Percentiles rank a stretch among this genome's conserved stretches.
Evolutionary conservation across 2,113 vertebrate species (phyloP).

Genomic region (Pygoscelis adeliae): DNA sequence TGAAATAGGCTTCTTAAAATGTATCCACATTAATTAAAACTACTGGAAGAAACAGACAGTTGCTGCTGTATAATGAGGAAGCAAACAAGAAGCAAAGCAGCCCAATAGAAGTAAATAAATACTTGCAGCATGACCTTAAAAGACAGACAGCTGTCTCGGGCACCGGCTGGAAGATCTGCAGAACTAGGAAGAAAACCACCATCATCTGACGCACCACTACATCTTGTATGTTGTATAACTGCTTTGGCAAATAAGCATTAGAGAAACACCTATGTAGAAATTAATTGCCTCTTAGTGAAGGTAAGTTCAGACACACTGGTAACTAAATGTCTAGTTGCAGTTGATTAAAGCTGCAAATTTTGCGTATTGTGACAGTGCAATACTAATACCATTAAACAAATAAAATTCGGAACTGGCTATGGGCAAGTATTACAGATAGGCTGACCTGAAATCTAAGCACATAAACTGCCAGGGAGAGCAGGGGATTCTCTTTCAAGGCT

Average conservation of each 20-base stretch:
- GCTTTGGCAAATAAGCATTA: not conserved
- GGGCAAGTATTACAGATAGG: not conserved
- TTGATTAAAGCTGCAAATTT: not conserved
- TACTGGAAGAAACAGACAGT: not conserved
- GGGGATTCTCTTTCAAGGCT: not conserved
- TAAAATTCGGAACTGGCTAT: no score
- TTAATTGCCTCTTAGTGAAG: not conserved
- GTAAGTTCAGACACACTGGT: not conserved
- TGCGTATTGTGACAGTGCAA: not conserved
- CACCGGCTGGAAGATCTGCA: not conserved
- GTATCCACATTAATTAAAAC: not conserved
- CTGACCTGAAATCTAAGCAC: not conserved
- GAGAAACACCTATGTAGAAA: not conserved
- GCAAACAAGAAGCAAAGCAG: not conserved
- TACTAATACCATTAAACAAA: not conserved
- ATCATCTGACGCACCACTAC: not conserved
- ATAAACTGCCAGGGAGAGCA: not conserved
- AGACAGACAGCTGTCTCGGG: accelerated
- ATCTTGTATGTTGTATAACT: not conserved
- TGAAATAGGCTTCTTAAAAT: not conserved
- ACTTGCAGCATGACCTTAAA: not conserved
- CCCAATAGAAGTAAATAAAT: not conserved
- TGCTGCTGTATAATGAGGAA: not conserved
- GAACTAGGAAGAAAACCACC: not conserved
- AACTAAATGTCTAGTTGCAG: no score